Evolutionary conservation across 30 jellyfish, hydroid and myxozoan genomes (phyloP).

Genomic region (Pseudorhiza aurosa): DNA sequence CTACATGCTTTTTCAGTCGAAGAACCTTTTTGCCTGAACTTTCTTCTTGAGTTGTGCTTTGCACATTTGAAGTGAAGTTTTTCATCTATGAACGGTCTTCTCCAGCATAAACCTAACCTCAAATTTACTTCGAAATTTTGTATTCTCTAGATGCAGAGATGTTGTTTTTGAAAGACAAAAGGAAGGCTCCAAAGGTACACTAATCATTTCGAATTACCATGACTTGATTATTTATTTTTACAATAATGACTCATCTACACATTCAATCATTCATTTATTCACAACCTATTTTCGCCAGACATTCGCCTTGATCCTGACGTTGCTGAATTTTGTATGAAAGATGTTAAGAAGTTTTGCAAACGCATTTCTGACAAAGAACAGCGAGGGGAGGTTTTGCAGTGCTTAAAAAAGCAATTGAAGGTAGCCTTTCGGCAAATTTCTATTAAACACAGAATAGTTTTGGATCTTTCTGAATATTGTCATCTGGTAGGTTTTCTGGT

Average conservation of each 20-base stretch:
- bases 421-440: too few relatives aligned
- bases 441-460: too few relatives aligned
- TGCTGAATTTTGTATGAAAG: conserved; percentile 73
- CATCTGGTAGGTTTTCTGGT: too few relatives aligned
- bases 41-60: too few relatives aligned
- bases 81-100: too few relatives aligned
- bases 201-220: background rate
- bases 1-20: too few relatives aligned
- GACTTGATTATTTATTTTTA: background rate
- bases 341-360: conserved; percentile 67
- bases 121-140: too few relatives aligned
- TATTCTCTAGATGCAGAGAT: conserved; percentile 67
- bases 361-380: conserved; percentile 11
- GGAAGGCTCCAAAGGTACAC: conserved; percentile 83
- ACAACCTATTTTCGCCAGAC: conserved; percentile 28
- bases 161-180: conserved; percentile 82
- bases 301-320: conserved; percentile 86
- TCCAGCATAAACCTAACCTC: too few relatives aligned
- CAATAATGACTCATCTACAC: background rate
- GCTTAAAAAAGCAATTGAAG: conserved; percentile 58
- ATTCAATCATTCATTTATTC: background rate
- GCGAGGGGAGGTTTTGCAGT: conserved; percentile 56
- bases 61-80: too few relatives aligned
- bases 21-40: too few relatives aligned
- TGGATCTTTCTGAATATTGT: too few relatives aligned